Evolutionary conservation across 2,113 vertebrate species (phyloP), one percentile per base, ranked within the genome.

Genomic region (Syngnathus floridae): DNA sequence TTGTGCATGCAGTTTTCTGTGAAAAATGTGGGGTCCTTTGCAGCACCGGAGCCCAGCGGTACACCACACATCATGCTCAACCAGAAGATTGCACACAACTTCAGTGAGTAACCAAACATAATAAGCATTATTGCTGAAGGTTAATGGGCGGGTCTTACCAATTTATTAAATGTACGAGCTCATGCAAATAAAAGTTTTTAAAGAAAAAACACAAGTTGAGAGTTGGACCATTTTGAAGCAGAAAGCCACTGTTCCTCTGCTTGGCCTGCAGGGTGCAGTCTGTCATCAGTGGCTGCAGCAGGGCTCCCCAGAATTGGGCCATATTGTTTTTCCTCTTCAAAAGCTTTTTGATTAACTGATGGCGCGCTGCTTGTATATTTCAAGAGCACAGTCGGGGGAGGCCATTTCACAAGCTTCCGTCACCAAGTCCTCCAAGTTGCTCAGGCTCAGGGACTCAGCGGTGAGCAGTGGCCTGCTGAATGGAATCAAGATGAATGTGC

Each of bases 51-150:
- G 57, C 9, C 75, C 8, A 43, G 67, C 13, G 79, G 4, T 16
- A 85, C 62, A 7, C 83, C 79, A 12, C 74, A 84, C 7, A 91
- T 92, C 76, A 90, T 93, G 88, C 78, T 92, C 71, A 90, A 91
- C 65, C 38, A 22, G 17, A 93, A 91, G 78, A 76, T 90, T 4
- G 86, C 88, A 0, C 90, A 89, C 22, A 90, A 91, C 76, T 89
- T 92, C 86, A 94, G 92, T 92, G 38, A 93, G 91, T 91, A 78
- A 14, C n/a, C 11, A 14, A 37, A 21, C n/a, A 36, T 40, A 16
- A 56, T 56, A 3, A 16, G 2, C 5, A 35, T 51, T 9, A 49
- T 51, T n/a, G 19, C 19, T 10, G 17, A 19, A 5, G 13, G 17
- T n/a, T 49, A 49, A 49, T n/a, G 2, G 2, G 7, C n/a, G 43